phyloP scores from a whole-genome alignment of 2,113 vertebrate genomes.

The Dicaeum eximium region DNA sequence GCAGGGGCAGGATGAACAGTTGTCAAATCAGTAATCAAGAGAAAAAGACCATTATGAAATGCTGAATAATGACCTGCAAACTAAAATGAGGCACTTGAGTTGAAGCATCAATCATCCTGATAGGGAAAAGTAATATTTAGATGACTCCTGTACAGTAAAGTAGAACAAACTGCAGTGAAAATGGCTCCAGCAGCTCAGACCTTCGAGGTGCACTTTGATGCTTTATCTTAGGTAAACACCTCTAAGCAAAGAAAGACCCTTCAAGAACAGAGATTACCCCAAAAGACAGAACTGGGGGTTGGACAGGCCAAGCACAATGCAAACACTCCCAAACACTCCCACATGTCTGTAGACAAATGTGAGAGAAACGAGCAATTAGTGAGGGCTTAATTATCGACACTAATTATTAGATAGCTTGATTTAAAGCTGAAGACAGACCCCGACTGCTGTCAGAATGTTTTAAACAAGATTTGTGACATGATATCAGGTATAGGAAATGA shows the following conservation, averaged over 20 bases:
- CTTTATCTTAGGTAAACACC: neutral
- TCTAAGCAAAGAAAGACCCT: neutral
- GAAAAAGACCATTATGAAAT: conserved; percentile 16
- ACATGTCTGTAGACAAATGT: neutral
- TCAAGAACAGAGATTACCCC: neutral
- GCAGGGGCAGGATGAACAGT: conserved; percentile 12
- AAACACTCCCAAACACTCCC: conserved; percentile 12
- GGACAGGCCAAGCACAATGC: neutral
- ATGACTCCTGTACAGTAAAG: conserved; percentile 9
- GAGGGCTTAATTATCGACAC: neutral
- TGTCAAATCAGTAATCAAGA: conserved; percentile 51
- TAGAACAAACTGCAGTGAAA: neutral
- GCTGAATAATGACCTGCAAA: conserved; percentile 5
- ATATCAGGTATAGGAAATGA: neutral
- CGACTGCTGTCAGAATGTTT: neutral
- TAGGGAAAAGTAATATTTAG: conserved; percentile 27
- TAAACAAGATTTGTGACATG: neutral
- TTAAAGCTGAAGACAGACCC: neutral
- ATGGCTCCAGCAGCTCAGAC: neutral
- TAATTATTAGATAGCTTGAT: neutral
- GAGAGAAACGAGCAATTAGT: neutral
- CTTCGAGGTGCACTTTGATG: neutral
- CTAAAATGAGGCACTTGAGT: conserved; percentile 20
- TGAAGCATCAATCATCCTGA: conserved; percentile 36
- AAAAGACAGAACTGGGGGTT: neutral